Conservation (phyloP, 2,888 invertebrate genomes). For the Smittia sp. region DNA sequence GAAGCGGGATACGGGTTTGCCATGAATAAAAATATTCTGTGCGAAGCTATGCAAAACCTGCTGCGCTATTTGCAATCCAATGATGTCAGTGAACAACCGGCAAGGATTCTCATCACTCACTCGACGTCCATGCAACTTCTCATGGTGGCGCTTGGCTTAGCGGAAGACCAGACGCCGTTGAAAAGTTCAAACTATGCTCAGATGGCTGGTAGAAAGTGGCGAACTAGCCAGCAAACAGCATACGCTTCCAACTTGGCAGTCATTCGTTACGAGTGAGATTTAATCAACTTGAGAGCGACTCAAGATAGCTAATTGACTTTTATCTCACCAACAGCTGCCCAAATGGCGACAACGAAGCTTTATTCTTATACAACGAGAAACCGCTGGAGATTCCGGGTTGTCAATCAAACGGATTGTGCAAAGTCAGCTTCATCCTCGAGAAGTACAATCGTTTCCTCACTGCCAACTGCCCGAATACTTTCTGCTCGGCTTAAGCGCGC, state of each 20-base stretch:
- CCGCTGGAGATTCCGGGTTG: constrained; percentile 8
- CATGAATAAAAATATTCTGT: constrained; percentile 56
- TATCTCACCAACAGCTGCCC: not conserved
- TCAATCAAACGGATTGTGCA: constrained; percentile 13
- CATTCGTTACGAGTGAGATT: constrained; percentile 65
- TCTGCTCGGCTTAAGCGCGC: not conserved
- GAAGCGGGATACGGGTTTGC: constrained; percentile 67
- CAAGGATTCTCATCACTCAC: constrained; percentile 63
- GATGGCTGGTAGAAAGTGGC: constrained; percentile 59
- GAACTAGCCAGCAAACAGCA: constrained; percentile 61
- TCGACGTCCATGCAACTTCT: constrained; percentile 58
- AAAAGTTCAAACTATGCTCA: constrained; percentile 62
- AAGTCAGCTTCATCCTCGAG: not conserved
- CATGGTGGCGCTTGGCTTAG: constrained; percentile 59
- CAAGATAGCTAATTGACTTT: not conserved
- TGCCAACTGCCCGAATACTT: not conserved
- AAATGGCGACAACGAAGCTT: not conserved
- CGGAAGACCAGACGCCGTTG: constrained; percentile 58
- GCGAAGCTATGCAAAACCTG: constrained; percentile 65
- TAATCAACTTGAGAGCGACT: constrained; percentile 42
- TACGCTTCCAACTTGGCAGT: constrained; percentile 68
- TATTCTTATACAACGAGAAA: constrained; percentile 3
- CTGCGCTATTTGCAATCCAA: constrained; percentile 49
- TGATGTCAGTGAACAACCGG: constrained; percentile 58
- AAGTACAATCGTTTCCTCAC: not conserved